A percentile compares a stretch with the other conserved stretches of the same genome.
These are phyloP conservation scores for Labia minor DNA, from an alignment of 2,888 invertebrate genomes.

Conservation along the genomic window DNA sequence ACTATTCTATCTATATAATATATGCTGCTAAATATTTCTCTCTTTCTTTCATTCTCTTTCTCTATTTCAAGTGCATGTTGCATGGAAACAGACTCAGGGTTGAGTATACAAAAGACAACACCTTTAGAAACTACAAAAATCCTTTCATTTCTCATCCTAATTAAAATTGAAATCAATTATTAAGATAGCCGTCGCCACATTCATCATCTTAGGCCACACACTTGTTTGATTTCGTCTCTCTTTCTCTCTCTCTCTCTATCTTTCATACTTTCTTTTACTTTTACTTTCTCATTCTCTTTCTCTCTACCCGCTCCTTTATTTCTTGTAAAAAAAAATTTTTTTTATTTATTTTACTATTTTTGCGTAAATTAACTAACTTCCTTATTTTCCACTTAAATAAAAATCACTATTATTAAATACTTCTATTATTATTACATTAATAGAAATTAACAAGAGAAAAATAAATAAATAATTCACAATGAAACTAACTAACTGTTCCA, in stretches of 20 bases:
- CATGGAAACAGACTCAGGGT: constrained; percentile 25
- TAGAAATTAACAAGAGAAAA: not conserved
- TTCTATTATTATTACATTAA: constrained; percentile 22
- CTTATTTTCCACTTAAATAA: constrained; percentile 24
- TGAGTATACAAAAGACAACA: constrained; percentile 33
- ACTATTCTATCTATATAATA: no score
- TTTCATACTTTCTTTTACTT: constrained; percentile 21
- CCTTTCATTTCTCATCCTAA: not conserved
- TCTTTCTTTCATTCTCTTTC: constrained; percentile 16
- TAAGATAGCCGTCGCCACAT: constrained; percentile 31
- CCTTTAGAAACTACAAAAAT: constrained; percentile 15
- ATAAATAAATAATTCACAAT: no score
- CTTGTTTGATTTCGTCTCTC: constrained; percentile 21
- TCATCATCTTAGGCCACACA: constrained; percentile 31
- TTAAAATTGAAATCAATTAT: constrained; percentile 23
- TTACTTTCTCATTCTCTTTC: no score
- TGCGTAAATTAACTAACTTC: constrained; percentile 25
- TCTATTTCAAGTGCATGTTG: not conserved
- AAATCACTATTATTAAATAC: constrained; percentile 23
- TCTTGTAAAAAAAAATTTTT: constrained; percentile 27
- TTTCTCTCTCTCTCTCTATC: no score
- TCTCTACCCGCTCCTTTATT: constrained; percentile 46
- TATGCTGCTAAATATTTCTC: not conserved
- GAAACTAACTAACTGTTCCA: no score
- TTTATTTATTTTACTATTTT: constrained; percentile 32